Percentiles rank a stretch among this genome's conserved stretches.
Conservation (phyloP, 1,140 invertebrate genomes). For the Sesamia nonagrioides region DNA sequence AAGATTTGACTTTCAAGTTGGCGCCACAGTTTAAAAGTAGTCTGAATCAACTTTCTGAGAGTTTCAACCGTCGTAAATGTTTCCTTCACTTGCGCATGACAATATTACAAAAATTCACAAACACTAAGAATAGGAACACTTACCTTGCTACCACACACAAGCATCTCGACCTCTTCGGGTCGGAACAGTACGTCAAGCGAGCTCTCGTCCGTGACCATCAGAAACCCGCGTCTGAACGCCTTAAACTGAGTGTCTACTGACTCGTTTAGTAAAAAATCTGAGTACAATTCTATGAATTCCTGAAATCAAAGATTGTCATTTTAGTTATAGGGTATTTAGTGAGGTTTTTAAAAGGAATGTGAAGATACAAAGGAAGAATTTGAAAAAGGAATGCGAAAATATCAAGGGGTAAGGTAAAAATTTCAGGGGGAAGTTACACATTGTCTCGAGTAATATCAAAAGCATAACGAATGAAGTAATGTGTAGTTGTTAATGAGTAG, state of each 20-base stretch:
- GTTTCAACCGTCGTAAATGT: no score
- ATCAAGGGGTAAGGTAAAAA: neutral
- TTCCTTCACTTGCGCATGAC: no score
- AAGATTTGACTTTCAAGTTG: no score
- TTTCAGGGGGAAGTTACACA: no score
- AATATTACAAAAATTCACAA: no score
- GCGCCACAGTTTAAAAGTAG: no score
- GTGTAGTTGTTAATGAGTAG: no score
- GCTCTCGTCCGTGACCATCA: slow-evolving; percentile 95
- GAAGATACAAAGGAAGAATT: neutral
- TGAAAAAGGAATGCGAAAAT: no score
- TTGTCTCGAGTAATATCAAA: no score
- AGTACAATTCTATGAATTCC: slow-evolving; percentile 96
- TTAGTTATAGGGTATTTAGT: neutral
- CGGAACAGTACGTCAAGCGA: slow-evolving; percentile 95
- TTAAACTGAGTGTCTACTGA: slow-evolving; percentile 96
- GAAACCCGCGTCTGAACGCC: slow-evolving; percentile 96
- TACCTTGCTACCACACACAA: slow-evolving; percentile 96
- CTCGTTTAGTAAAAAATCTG: slow-evolving; percentile 96
- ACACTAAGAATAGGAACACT: neutral
- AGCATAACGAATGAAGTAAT: no score
- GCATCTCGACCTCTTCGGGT: slow-evolving; percentile 96
- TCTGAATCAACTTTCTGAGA: no score
- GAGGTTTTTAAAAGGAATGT: neutral
- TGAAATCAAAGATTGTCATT: slow-evolving; percentile 62